Percentiles rank a stretch among this genome's conserved stretches.
These are phyloP conservation scores for Dicyrtomina minuta DNA, from an alignment of 2,888 invertebrate species.

Conservation along the genomic window DNA sequence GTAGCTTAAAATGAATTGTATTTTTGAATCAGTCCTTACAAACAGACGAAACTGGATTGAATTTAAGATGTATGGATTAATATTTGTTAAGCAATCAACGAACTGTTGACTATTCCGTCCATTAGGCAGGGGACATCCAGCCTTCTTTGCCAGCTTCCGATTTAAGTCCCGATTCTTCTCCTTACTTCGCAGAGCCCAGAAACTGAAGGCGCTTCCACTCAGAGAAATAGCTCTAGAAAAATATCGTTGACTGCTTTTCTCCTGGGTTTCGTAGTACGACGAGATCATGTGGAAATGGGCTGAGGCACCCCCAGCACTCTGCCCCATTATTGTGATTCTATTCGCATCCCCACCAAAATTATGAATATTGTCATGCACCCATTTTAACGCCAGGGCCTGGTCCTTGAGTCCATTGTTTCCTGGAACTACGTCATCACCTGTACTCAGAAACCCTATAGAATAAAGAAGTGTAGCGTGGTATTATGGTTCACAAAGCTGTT, in stretches of 20 bases:
- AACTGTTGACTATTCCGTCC: neutral
- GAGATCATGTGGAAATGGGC: conserved; percentile 5
- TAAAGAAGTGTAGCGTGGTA: too few species aligned
- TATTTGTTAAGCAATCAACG: neutral
- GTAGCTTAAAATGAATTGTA: too few species aligned
- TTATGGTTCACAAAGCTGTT: too few species aligned
- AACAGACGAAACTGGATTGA: neutral
- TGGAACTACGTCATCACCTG: neutral
- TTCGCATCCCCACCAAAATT: neutral
- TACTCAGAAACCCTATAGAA: too few species aligned
- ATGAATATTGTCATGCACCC: conserved; percentile 4
- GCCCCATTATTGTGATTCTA: neutral
- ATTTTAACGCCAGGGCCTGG: too few species aligned
- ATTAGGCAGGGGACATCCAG: neutral
- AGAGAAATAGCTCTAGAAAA: neutral
- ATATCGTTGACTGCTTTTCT: neutral
- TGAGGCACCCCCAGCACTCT: conserved; percentile 7
- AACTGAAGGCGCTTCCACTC: conserved; percentile 1
- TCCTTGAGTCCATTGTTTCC: conserved; percentile 8
- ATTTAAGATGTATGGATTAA: neutral
- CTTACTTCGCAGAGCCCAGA: neutral
- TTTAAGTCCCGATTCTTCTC: neutral
- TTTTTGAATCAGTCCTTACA: neutral
- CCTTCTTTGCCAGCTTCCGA: neutral
- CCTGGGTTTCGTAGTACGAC: too few species aligned